Conservation (phyloP, 1,140 invertebrate species). For the Heliconius nattereri region DNA sequence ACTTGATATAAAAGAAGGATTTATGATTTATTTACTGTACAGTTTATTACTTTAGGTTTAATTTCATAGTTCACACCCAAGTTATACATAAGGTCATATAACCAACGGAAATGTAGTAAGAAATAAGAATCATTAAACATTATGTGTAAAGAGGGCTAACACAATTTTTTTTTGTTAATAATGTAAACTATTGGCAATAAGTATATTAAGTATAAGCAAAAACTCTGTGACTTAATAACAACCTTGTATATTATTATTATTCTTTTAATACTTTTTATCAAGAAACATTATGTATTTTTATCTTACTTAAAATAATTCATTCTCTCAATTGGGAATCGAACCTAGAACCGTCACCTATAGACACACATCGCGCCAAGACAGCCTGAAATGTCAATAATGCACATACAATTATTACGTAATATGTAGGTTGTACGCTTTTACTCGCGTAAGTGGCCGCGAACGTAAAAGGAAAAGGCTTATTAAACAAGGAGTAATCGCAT, state of each 20-base stretch:
- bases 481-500: slow-evolving; percentile 21
- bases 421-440: slow-evolving; percentile 32
- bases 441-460: slow-evolving; percentile 13
- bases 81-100: neutral
- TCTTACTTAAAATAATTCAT: neutral
- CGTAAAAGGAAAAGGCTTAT: slow-evolving; percentile 32
- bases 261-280: too few relatives aligned
- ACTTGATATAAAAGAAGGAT: neutral
- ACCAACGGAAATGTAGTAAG: neutral
- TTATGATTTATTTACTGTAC: neutral
- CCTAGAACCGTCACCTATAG: neutral
- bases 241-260: too few relatives aligned
- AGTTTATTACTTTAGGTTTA: neutral
- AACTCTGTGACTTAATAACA: too few relatives aligned
- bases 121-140: neutral
- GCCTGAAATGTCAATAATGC: neutral
- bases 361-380: neutral
- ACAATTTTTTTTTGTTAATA: neutral
- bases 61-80: neutral
- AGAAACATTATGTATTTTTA: too few relatives aligned
- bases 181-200: too few relatives aligned
- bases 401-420: neutral
- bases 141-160: neutral
- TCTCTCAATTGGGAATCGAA: neutral
- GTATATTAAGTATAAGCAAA: too few relatives aligned